Conservation (phyloP, 2,113 vertebrate genomes). For the Epinephelus cyanopodus region DNA sequence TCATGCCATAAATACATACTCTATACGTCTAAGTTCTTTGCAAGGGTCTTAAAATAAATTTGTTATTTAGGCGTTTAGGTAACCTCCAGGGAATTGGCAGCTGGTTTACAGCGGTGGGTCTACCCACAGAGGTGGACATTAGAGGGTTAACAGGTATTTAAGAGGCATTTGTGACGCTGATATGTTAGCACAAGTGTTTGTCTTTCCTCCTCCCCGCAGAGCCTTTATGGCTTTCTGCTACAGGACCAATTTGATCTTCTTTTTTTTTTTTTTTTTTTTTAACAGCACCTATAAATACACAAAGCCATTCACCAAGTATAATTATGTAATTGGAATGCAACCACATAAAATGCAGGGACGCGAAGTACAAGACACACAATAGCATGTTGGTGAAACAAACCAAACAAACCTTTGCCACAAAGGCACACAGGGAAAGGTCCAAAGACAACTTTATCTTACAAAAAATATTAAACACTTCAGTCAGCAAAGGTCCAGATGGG, state of each 20-base stretch:
- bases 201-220: conserved; percentile 37
- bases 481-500: background rate
- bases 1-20: no score
- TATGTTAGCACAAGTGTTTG: conserved; percentile 27
- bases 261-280: conserved; percentile 49
- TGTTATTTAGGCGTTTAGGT: no score
- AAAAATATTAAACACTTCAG: background rate
- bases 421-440: background rate
- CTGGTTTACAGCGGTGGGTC: background rate
- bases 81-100: no score
- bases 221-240: conserved; percentile 2
- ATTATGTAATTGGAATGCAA: conserved; percentile 28
- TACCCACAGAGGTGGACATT: background rate
- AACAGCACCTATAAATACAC: conserved; percentile 45
- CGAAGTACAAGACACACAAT: background rate
- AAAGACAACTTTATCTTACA: background rate
- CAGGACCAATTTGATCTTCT: conserved; percentile 9
- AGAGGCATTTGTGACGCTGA: background rate
- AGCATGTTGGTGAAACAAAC: conserved; percentile 5
- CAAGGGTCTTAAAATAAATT: no score
- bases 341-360: conserved; percentile 5
- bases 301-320: background rate
- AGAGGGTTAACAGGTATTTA: conserved; percentile 29
- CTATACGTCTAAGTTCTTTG: no score
- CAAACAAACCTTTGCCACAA: background rate